A percentile compares a stretch with the other conserved stretches of the same genome.
phyloP scores from a whole-genome alignment of 2,113 vertebrate species.

The Sisor rabdophorus region DNA sequence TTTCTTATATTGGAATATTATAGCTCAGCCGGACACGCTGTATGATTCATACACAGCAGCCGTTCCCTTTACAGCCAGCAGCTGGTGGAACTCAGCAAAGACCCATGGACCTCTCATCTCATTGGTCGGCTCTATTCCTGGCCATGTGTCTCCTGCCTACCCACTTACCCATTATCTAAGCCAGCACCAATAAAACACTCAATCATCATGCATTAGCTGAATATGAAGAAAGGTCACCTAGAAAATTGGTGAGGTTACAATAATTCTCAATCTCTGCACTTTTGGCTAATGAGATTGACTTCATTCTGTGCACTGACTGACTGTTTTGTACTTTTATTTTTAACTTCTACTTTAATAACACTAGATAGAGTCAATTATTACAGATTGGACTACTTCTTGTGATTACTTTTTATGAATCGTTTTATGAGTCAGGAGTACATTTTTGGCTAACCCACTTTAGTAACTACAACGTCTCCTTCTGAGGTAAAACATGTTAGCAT shows the following conservation, averaged over 20 bases:
- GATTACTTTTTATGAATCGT: constrained; percentile 47
- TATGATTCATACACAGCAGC: constrained; percentile 20
- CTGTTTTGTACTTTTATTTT: constrained; percentile 64
- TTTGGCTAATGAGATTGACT: constrained; percentile 74
- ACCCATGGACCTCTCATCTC: constrained; percentile 21
- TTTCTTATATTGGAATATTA: not conserved
- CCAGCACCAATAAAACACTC: constrained; percentile 42
- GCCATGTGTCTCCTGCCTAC: constrained; percentile 43
- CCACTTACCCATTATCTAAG: constrained; percentile 23
- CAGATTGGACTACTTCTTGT: constrained; percentile 59
- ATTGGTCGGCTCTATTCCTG: constrained; percentile 26
- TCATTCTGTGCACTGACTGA: constrained; percentile 61
- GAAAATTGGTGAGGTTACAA: constrained; percentile 34
- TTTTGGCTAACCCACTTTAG: constrained; percentile 7
- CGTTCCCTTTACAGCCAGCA: constrained; percentile 33
- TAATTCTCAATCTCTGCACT: constrained; percentile 58
- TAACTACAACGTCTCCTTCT: not conserved
- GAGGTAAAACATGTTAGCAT: not conserved
- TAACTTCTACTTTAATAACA: constrained; percentile 59
- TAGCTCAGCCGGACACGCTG: not conserved
- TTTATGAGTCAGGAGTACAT: not conserved
- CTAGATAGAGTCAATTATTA: constrained; percentile 62
- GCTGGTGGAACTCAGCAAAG: constrained; percentile 36
- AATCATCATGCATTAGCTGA: constrained; percentile 35
- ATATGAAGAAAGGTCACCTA: constrained; percentile 40